These are phyloP conservation scores for Isichthys henryi DNA, from an alignment of 2,113 vertebrate genomes.

Conservation along the genomic window DNA sequence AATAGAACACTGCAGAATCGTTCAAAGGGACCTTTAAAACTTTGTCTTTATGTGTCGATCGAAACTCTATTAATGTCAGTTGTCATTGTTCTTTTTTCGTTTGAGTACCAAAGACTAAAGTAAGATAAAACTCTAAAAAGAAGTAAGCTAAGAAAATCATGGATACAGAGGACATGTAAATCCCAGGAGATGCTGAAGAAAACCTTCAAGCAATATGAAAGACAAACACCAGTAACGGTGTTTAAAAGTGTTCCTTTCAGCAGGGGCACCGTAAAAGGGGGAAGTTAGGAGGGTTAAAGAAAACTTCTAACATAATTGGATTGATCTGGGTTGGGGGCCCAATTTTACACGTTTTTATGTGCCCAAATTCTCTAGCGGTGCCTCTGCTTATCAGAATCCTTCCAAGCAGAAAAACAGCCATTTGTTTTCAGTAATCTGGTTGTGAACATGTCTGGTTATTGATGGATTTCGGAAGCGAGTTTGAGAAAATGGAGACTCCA, in stretches of 20 bases:
- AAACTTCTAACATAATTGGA: background rate
- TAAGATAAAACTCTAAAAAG: background rate
- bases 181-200: background rate
- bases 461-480: background rate
- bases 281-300: no score
- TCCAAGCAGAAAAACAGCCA: background rate
- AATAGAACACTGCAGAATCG: background rate
- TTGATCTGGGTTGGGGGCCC: background rate
- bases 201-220: background rate
- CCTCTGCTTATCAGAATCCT: background rate
- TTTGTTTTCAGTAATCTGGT: background rate
- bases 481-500: background rate
- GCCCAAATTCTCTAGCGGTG: background rate
- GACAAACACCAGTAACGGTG: background rate
- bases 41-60: background rate
- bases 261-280: no score
- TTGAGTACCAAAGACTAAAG: background rate
- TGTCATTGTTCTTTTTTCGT: background rate
- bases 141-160: background rate
- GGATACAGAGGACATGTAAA: background rate
- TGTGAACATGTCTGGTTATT: background rate
- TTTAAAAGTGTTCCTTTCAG: background rate
- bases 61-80: background rate
- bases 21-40: background rate
- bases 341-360: background rate